These are phyloP conservation scores for Choreutis nemorana DNA, from an alignment of 2,888 invertebrate genomes.

Conservation along the genomic window DNA sequence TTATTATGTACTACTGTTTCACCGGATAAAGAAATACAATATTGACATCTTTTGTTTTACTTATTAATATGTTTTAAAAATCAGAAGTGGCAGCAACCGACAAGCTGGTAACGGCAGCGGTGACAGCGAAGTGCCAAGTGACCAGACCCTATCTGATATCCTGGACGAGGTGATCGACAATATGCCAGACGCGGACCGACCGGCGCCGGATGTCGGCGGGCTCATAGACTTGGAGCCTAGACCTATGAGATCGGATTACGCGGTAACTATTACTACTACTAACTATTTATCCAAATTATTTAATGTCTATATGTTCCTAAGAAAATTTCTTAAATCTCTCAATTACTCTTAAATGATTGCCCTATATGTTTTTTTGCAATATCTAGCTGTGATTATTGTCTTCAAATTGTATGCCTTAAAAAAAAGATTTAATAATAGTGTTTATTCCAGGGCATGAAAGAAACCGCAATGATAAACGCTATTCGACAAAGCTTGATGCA, in stretches of 20 bases:
- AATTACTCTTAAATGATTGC: too few species aligned
- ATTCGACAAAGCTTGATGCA: slow-evolving; percentile 93
- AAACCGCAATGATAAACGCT: slow-evolving; percentile 82
- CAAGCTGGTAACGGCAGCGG: slow-evolving; percentile 35
- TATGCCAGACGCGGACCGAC: slow-evolving; percentile 70
- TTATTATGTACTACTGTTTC: too few species aligned
- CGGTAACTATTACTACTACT: slow-evolving; percentile 13
- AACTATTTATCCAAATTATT: too few species aligned
- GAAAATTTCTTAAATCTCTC: too few species aligned
- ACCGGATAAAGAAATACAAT: too few species aligned
- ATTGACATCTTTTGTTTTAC: too few species aligned
- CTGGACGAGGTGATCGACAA: slow-evolving; percentile 87
- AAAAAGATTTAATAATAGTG: neutral
- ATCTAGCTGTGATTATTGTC: too few species aligned
- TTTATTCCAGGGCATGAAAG: slow-evolving; percentile 63
- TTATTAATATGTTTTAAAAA: too few species aligned
- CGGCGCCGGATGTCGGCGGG: slow-evolving; percentile 29
- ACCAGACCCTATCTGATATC: slow-evolving; percentile 81
- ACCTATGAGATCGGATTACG: slow-evolving; percentile 19
- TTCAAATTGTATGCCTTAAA: too few species aligned
- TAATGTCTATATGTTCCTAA: too few species aligned
- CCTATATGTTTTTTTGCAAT: too few species aligned
- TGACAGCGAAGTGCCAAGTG: slow-evolving; percentile 53
- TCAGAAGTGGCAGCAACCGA: slow-evolving; percentile 37
- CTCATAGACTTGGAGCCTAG: slow-evolving; percentile 21